Evolutionary conservation across 2,797 vertebrate genomes (phyloP).

Genomic region (Varecia variegata): DNA sequence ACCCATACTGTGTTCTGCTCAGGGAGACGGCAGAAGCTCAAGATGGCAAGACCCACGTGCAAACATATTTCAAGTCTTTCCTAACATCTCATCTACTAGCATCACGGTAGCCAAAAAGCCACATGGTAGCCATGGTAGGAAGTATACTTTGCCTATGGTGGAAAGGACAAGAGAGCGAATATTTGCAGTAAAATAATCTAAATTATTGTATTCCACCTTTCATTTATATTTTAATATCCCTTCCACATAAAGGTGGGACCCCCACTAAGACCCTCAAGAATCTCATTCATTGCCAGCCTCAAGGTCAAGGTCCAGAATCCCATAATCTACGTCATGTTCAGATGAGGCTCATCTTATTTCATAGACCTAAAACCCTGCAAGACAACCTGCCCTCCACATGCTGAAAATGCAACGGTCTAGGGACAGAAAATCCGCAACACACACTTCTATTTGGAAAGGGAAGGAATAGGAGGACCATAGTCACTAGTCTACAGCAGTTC

Average conservation of each 20-base stretch:
- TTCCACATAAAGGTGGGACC: not conserved
- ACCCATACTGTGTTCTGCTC: not conserved
- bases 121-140: not conserved
- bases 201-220: not conserved
- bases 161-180: not conserved
- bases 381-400: not conserved
- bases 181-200: not conserved
- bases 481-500: not conserved
- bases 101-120: not conserved
- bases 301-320: not conserved
- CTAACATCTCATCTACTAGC: not conserved
- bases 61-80: not conserved
- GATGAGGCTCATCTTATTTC: not conserved
- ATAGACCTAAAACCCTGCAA: not conserved
- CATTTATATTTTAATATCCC: not conserved
- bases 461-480: not conserved
- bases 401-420: not conserved
- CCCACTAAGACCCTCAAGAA: not conserved
- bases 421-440: not conserved
- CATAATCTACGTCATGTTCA: not conserved
- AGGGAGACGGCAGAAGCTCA: not conserved
- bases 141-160: not conserved
- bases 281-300: not conserved
- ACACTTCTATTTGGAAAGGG: not conserved
- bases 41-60: not conserved